phyloP scores from a whole-genome alignment of 2,888 invertebrate genomes.

The Frankliniella intonsa region DNA sequence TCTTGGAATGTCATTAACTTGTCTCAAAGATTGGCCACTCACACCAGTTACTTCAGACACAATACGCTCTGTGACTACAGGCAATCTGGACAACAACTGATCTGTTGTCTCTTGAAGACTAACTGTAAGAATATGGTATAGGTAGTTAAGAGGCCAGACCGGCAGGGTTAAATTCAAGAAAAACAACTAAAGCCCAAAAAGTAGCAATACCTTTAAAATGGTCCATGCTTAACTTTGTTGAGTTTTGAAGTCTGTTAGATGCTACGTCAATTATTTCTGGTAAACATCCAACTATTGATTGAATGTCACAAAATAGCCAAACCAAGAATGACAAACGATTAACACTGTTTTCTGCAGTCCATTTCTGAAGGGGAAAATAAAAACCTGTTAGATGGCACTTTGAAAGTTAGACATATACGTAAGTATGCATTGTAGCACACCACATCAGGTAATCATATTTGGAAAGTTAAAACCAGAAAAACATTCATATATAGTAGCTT shows the following conservation, averaged over 20 bases:
- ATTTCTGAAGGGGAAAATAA: conserved; percentile 37
- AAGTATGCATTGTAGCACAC: no score
- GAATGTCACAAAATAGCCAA: conserved; percentile 46
- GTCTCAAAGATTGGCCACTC: conserved; percentile 61
- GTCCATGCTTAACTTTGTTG: neutral
- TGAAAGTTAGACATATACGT: conserved; percentile 12
- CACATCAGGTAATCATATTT: no score
- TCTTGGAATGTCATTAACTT: conserved; percentile 89
- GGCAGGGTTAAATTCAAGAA: neutral
- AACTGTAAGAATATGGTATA: neutral
- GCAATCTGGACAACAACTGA: conserved; percentile 36
- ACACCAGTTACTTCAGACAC: conserved; percentile 47
- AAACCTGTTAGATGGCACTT: neutral
- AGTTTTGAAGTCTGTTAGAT: conserved; percentile 27
- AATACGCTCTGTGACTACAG: conserved; percentile 46
- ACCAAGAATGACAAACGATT: conserved; percentile 44
- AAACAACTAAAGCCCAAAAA: neutral
- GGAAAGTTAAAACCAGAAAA: conserved; percentile 13
- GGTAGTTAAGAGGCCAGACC: neutral
- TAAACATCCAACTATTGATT: conserved; percentile 44
- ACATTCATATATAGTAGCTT: neutral
- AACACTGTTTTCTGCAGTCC: conserved; percentile 41
- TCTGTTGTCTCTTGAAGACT: conserved; percentile 28
- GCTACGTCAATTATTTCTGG: conserved; percentile 34
- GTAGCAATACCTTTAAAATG: conserved; percentile 9